Evolutionary conservation across 2,888 invertebrate genomes (phyloP), one percentile per base, ranked within the genome.

Genomic region (Fabriciana adippe): DNA sequence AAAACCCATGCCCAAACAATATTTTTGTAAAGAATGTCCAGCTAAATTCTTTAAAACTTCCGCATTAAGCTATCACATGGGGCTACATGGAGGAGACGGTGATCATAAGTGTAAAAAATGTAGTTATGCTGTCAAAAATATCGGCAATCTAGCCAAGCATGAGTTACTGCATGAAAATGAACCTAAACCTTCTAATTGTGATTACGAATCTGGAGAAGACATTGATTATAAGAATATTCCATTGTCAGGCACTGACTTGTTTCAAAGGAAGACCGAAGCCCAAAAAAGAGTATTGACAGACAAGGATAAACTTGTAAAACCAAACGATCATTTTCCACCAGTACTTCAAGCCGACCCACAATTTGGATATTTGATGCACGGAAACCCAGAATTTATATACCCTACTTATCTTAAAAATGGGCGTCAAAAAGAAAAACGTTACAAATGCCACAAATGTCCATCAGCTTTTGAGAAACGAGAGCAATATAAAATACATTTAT

Each of bases 381-480:
- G 96, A 5, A 96, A 95, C 85, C 96, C 96, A 0, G 95, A 95
- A 74, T 96, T 96, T 77, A 94, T 95, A 64, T 96, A 96, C 79
- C 96, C 96, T 1, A 95, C 95, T 0, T 95, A 95, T 74, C 80
- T 96, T 67, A 95, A 96, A 83, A 96, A 96, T 79, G 96, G 96
- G 0, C 93, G 95, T 4, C 90, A 95, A 78, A 96, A 95, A 81
- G 95, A 96, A 80, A 96, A 96, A 81, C 93, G 96, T 5, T 96
- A 96, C 86, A 96, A 96, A 85, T 97, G 97, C 83, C 95, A 95
- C 77, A 96, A 97, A 86, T 97, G 97, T 81, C 97, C 97, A 0
- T 97, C 97, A 55, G 96, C 97, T 0, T 97, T 97, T 85, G 96
- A 97, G 78, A 97, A 97, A 86, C 93, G 96, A 51, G 95, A 96